Base-by-base conservation (phyloP, 2,797 vertebrate genomes). In the Brachyrhaphis roseni region DNA sequence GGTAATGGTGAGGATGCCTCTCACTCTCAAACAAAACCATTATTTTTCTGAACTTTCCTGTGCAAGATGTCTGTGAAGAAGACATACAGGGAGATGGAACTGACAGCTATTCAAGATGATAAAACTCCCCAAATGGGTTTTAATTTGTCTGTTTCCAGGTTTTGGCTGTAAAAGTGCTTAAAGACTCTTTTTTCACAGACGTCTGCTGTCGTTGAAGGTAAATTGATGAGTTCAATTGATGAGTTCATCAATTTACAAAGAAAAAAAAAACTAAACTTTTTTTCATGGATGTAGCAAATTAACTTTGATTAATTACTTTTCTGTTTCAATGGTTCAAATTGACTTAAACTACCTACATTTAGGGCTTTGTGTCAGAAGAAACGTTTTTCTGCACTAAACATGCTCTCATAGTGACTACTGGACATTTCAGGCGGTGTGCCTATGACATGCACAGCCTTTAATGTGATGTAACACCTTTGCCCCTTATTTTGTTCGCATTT, bases 1-100 rank as follows among this genome's bases (percentile, higher is more conserved):
- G 78, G 66, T 88, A 87, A 91, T 81, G 36, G 45, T 1, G 1
- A 36, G 66, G 83, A 90, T 81, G 72, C 46, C 78, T 87, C 75
- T 84, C 74, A 80, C 66, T 81, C 75, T 39, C 75, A 85, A 89
- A 79, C 75, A 86, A 84, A 81, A 81, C 31, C 62, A 62, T 36
- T 57, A 72, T 55, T 68, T 82, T 74, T 51, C 36, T 43, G 2
- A 47, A 59, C 66, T 66, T 57, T 76, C 72, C 45, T 20, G 51
- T 34, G 55, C 59, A 62, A 51, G 51, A 18, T 26, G 13, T 39
- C 45, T 12, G 47, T 31, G 43, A 75, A 81, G 5, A 53, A 0
- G 46, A 49, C 66, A 55, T 16, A 68, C 49, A 47, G 81, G 53
- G 78, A 72, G 62, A 12, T 68, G 6, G 74, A 79, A 70, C 74